Evolutionary conservation across 2,113 vertebrate species (phyloP).

Genomic region (Petrocephalus zakoni): DNA sequence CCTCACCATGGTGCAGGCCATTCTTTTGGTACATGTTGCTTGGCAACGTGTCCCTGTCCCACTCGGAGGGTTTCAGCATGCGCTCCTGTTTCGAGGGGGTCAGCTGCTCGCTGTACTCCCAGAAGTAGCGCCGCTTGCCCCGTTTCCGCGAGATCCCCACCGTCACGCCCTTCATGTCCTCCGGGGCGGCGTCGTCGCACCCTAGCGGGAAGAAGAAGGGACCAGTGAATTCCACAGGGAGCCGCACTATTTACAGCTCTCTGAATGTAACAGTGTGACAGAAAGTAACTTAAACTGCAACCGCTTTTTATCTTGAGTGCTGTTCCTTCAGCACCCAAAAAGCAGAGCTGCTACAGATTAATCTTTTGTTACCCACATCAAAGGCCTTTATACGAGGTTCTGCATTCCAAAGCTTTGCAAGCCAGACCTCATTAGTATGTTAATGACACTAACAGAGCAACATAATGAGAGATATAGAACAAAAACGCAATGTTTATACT

Average conservation of each 20-base stretch:
- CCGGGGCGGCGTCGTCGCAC: conserved; percentile 85
- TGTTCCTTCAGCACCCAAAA: neutral
- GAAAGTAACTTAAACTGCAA: neutral
- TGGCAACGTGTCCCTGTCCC: conserved; percentile 88
- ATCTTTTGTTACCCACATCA: neutral
- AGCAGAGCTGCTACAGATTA: neutral
- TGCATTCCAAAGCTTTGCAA: neutral
- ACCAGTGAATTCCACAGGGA: neutral
- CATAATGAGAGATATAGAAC: neutral
- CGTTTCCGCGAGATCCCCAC: conserved; percentile 86
- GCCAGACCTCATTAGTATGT: neutral
- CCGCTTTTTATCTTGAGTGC: neutral
- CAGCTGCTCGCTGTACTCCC: conserved; percentile 97
- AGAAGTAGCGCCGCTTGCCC: conserved; percentile 93
- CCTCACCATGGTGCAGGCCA: conserved; percentile 81
- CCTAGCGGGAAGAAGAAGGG: conserved; percentile 55
- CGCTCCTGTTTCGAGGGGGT: conserved; percentile 86
- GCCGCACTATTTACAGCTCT: neutral
- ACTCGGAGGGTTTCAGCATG: conserved; percentile 90
- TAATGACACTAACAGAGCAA: neutral
- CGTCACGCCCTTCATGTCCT: conserved; percentile 87
- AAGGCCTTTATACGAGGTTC: neutral
- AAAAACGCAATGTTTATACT: neutral
- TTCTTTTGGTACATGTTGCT: conserved; percentile 98
- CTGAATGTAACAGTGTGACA: neutral